Conservation (phyloP, 2,797 vertebrate genomes). For the Chaetophractus vellerosus region DNA sequence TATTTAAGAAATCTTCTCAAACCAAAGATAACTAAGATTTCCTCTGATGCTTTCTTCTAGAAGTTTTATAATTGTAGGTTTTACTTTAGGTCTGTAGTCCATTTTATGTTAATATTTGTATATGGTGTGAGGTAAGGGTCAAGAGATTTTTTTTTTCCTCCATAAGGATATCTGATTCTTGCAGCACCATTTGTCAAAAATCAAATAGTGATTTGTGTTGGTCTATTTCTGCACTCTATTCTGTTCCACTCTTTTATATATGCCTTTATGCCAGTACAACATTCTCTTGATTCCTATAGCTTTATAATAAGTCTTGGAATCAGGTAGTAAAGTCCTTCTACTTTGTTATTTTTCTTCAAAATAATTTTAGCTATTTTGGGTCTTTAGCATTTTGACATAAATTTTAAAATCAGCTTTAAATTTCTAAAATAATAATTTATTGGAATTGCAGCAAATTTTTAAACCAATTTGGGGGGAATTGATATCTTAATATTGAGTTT, state of each 20-base stretch:
- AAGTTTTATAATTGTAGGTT: neutral
- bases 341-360: neutral
- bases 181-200: neutral
- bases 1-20: neutral
- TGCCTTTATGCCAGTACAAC: neutral
- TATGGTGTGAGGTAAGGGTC: neutral
- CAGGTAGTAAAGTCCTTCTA: neutral
- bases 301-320: neutral
- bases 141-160: neutral
- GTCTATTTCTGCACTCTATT: neutral
- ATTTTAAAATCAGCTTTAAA: too few relatives aligned
- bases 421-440: too few relatives aligned
- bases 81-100: neutral
- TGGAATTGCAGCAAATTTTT: neutral
- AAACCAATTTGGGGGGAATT: neutral
- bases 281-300: neutral
- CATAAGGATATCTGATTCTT: neutral
- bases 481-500: neutral
- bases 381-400: too few relatives aligned
- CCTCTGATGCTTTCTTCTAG: neutral
- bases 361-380: constrained; percentile 8
- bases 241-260: neutral
- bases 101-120: neutral
- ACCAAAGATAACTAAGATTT: neutral
- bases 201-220: neutral